phyloP scores from a whole-genome alignment of 2,797 vertebrate species.

The Eidolon dupreanum region DNA sequence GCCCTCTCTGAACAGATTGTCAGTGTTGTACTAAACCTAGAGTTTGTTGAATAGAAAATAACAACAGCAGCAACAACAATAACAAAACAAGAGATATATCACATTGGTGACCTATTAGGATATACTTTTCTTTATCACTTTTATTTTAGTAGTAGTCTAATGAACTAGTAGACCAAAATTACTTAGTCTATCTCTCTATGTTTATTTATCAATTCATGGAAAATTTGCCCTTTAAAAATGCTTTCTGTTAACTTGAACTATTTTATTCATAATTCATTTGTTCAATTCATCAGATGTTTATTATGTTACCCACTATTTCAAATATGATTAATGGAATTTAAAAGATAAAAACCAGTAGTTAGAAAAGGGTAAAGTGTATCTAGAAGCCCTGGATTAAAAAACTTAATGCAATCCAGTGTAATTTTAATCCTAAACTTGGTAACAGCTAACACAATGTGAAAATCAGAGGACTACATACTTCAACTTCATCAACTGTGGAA shows the following conservation, averaged over 20 bases:
- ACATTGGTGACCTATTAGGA: background rate
- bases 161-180: background rate
- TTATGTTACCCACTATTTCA: background rate
- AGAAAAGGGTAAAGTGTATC: background rate
- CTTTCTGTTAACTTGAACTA: background rate
- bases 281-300: background rate
- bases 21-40: background rate
- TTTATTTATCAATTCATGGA: background rate
- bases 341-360: background rate
- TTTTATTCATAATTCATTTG: background rate
- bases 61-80: background rate
- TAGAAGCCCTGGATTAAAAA: background rate
- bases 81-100: too few species aligned
- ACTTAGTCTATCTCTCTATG: background rate
- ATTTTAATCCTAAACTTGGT: background rate
- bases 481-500: too few species aligned
- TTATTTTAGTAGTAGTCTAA: background rate
- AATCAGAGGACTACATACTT: too few species aligned
- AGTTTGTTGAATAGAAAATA: background rate
- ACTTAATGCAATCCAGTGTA: background rate
- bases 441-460: background rate
- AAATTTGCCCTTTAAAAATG: background rate
- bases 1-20: background rate
- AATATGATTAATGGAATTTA: background rate
- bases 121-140: background rate